Evolutionary conservation across 2,113 vertebrate species (phyloP), one percentile per base, ranked within the genome.

Genomic region (Ramphastos sulfuratus): DNA sequence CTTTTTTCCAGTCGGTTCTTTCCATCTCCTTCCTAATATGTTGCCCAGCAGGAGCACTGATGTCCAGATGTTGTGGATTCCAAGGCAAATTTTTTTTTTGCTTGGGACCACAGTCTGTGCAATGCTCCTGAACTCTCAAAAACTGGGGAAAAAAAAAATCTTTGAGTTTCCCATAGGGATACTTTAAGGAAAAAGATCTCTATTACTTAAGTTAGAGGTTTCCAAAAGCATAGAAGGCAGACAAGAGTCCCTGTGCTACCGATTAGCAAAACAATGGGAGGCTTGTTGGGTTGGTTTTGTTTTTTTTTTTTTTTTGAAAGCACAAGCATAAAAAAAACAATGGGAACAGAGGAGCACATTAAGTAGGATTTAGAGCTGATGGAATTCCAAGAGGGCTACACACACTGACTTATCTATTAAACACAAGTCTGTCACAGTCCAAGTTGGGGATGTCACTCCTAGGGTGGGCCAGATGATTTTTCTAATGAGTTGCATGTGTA

Each of bases 381-480:
- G 44, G 48, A 59, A 82, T 87, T 85, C 27, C 59, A 80, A 50
- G 55, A 92, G 30, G n/a, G 20, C 16, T 33, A 50, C 18, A 35
- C 16, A 39, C 18, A 58, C 14, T 59, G 21, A 72, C 56, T 85
- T 87, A 66, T 73, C 71, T 94, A 87, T 80, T 42, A 80, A 80
- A 85, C 23, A 61, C 12, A 50, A 20, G 16, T 70, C n/a, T 56
- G 42, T 42, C 64, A 70, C 48, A 37, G 31, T 91, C 30, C 46
- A 85, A 31, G 24, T n/a, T 59, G 73, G 78, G 44, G 23, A 61
- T 35, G 69, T 39, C 44, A 65, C 21, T 69, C 60, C 60, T 77
- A 64, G 35, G 33, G 42, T 89, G 24, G 64, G 42, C 14, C 75
- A 92, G 74, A 87, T 82, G 82, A 54, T 19, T 94, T 94, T 95